Percentiles rank a stretch among this genome's conserved stretches.
Conservation (phyloP, 2,888 invertebrate species). For the Neocrepidodera transversa region DNA sequence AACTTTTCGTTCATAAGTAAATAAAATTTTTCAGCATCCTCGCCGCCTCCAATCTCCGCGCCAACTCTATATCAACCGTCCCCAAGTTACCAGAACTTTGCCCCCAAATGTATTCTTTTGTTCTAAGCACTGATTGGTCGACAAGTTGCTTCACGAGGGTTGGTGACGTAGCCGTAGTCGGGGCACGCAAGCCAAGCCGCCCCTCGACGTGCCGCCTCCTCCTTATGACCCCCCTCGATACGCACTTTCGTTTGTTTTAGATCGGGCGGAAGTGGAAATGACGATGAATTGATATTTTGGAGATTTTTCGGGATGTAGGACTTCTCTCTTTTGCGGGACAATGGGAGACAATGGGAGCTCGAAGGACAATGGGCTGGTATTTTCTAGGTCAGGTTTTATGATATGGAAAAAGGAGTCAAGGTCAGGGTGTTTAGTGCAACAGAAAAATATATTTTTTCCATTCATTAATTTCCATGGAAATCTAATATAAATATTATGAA, state of each 20-base stretch:
- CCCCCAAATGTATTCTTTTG: constrained; percentile 60
- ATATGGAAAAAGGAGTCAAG: constrained; percentile 17
- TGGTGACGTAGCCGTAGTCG: constrained; percentile 36
- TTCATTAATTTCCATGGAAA: too few species aligned
- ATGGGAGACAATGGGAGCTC: not conserved
- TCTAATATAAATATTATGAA: too few species aligned
- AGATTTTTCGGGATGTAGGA: constrained; percentile 7
- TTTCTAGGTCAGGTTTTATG: constrained; percentile 25
- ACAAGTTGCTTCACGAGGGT: constrained; percentile 57
- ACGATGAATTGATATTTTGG: constrained; percentile 7
- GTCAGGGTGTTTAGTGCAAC: too few species aligned
- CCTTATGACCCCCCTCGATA: constrained; percentile 18
- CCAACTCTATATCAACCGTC: constrained; percentile 11
- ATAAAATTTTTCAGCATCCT: too few species aligned
- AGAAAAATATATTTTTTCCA: too few species aligned
- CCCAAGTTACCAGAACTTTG: constrained; percentile 46
- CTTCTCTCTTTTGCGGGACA: constrained; percentile 1
- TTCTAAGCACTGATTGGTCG: constrained; percentile 62
- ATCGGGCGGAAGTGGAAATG: constrained; percentile 16
- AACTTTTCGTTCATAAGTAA: too few species aligned
- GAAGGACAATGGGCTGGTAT: constrained; percentile 10
- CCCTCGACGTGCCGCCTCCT: constrained; percentile 21
- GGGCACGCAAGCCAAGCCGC: constrained; percentile 35
- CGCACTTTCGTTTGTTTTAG: constrained; percentile 28
- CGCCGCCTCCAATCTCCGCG: constrained; percentile 4